phyloP scores from a whole-genome alignment of 2,888 invertebrate species.

The Falcaria lacertinaria region DNA sequence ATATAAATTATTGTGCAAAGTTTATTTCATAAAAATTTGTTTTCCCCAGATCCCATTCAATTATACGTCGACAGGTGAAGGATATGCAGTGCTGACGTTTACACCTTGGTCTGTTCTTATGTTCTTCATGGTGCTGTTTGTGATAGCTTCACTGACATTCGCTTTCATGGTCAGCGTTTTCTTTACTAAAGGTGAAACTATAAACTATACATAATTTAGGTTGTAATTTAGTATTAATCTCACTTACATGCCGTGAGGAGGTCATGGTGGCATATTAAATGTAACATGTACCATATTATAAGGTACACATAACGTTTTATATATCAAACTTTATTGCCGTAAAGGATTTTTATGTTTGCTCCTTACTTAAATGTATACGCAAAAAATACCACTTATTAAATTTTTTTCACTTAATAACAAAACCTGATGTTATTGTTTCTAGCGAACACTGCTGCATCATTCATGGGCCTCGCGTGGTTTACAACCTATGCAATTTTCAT shows the following conservation, averaged over 20 bases:
- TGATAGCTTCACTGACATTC: constrained; percentile 85
- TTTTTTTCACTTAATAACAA: too few relatives aligned
- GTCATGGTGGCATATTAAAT: too few relatives aligned
- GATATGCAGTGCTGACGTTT: constrained; percentile 83
- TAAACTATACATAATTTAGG: too few relatives aligned
- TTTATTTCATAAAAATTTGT: neutral
- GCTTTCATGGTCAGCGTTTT: constrained; percentile 90
- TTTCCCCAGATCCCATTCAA: constrained; percentile 74
- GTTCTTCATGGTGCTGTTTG: constrained; percentile 86
- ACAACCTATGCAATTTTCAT: constrained; percentile 86
- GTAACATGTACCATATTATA: too few relatives aligned
- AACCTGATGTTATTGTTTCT: constrained; percentile 45
- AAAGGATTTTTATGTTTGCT: too few relatives aligned
- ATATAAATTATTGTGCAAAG: constrained; percentile 12
- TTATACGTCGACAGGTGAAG: constrained; percentile 52
- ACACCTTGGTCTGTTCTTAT: constrained; percentile 84
- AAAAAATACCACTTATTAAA: too few relatives aligned
- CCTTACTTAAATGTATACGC: too few relatives aligned
- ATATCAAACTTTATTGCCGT: too few relatives aligned
- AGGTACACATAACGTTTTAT: too few relatives aligned
- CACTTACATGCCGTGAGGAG: too few relatives aligned
- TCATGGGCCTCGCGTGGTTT: constrained; percentile 89
- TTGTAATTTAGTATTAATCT: too few relatives aligned
- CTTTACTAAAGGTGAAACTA: constrained; percentile 87
- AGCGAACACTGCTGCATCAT: constrained; percentile 91